phyloP scores from a whole-genome alignment of 1,140 invertebrate species.

The Drosophila oshimai region DNA sequence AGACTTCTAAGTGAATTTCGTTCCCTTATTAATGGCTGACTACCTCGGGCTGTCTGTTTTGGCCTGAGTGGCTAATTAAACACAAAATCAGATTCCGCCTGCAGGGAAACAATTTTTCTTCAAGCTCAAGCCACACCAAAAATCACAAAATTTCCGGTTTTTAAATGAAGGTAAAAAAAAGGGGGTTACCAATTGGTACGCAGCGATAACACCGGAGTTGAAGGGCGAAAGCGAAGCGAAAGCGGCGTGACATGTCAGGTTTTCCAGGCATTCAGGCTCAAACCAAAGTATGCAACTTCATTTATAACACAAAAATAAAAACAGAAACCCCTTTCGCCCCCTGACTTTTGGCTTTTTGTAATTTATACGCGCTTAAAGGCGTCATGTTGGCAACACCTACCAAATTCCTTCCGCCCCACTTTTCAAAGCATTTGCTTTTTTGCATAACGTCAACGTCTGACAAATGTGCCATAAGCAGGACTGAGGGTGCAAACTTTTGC shows the following conservation, averaged over 20 bases:
- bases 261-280: slow-evolving; percentile 10
- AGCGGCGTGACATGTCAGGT: slow-evolving; percentile 69
- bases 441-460: slow-evolving; percentile 77
- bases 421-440: slow-evolving; percentile 51
- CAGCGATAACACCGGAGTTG: slow-evolving; percentile 61
- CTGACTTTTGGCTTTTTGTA: slow-evolving; percentile 76
- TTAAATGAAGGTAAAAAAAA: slow-evolving; percentile 50
- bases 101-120: slow-evolving; percentile 39
- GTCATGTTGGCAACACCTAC: slow-evolving; percentile 79
- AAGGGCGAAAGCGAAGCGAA: slow-evolving; percentile 8
- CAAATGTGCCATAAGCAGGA: slow-evolving; percentile 78
- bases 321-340: slow-evolving; percentile 50
- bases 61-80: slow-evolving; percentile 46
- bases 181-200: slow-evolving; percentile 15
- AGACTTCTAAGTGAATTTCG: slow-evolving; percentile 48
- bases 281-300: slow-evolving; percentile 63
- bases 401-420: slow-evolving; percentile 52
- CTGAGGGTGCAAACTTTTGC: slow-evolving; percentile 51
- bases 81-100: slow-evolving; percentile 45
- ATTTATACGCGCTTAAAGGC: slow-evolving; percentile 78
- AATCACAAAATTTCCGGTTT: slow-evolving; percentile 80
- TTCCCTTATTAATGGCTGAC: slow-evolving; percentile 33
- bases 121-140: slow-evolving; percentile 49
- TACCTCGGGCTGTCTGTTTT: slow-evolving; percentile 36
- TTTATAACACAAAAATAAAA: slow-evolving; percentile 70